Evolutionary conservation across 1,140 invertebrate genomes (phyloP).

Genomic region (Dreissena polymorpha): DNA sequence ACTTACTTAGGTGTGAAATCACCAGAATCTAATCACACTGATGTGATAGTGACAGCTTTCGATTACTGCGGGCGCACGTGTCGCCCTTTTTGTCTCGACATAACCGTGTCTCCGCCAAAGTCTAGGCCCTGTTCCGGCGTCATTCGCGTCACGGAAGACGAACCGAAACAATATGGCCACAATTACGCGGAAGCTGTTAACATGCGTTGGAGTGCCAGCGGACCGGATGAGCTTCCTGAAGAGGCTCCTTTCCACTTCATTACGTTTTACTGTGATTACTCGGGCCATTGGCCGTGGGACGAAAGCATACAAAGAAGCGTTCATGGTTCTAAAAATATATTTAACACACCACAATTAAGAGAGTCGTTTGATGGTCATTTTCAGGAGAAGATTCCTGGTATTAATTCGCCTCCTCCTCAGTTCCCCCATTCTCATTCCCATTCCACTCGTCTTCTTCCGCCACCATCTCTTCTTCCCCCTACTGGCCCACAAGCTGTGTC

Average conservation of each 20-base stretch:
- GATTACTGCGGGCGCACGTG: conserved; percentile 50
- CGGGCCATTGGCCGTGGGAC: conserved; percentile 50
- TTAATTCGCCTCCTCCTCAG: background rate
- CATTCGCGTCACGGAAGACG: conserved; percentile 32
- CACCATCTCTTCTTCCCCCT: no score
- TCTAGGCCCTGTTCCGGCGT: conserved; percentile 43
- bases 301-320: conserved; percentile 22
- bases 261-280: conserved; percentile 57
- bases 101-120: conserved; percentile 9
- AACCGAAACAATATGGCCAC: conserved; percentile 43
- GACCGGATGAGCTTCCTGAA: conserved; percentile 41
- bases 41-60: conserved; percentile 48
- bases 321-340: background rate
- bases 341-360: background rate
- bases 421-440: no score
- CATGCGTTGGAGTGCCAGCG: conserved; percentile 25
- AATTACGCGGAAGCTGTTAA: conserved; percentile 54
- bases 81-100: conserved; percentile 40
- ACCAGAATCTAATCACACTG: conserved; percentile 45
- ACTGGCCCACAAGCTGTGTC: no score
- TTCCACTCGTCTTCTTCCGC: no score
- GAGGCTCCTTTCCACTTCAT: conserved; percentile 19
- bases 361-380: background rate
- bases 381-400: background rate
- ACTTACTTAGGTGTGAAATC: conserved; percentile 44